Base-by-base conservation (phyloP, 2,797 vertebrate genomes). In the Lagodon rhomboides region DNA sequence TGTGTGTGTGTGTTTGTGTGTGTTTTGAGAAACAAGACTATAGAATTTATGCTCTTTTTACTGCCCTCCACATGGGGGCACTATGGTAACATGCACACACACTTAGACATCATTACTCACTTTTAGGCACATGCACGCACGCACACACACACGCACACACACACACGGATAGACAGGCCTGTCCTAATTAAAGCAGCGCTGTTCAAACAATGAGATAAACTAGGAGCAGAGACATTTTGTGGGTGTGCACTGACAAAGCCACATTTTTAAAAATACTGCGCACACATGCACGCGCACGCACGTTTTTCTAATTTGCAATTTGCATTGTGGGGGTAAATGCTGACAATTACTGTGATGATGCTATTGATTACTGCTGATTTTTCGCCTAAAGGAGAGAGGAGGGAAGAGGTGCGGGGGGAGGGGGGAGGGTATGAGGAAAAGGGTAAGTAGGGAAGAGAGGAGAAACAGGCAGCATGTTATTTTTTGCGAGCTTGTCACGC, bases 181-280 rank as follows among this genome's bases (percentile, higher is more conserved):
- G 84, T 89, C 86, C 90, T 94, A 94, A 94, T 93, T 93, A 93
- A 93, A 93, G 91, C 83, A 84, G 77, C 17, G 16, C 81, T 92
- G 83, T 90, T 93, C 84, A 93, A 92, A 93, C 92, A 93, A 92
- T 90, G 83, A 91, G 90, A 91, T 94, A 91, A 92, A 92, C 86
- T 88, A 44, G 78, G 80, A 86, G 90, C 83, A 88, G 79, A 86
- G 81, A 83, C 85, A 85, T 85, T 91, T 88, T 89, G 77, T 82
- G 82, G 68, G 68, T 87, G 83, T 87, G 73, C 66, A 87, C 75
- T 81, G 73, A 89, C 80, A 86, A 72, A 84, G 73, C 69, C 82
- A 80, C 74, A 79, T 71, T 84, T 86, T 71, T 30, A 3, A 79
- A 79, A 87, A 91, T 56, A 73, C 44, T 69, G 66, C 11, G 10